Evolutionary conservation across 2,797 vertebrate species (phyloP).

Genomic region (Periophthalmus magnuspinnatus): DNA sequence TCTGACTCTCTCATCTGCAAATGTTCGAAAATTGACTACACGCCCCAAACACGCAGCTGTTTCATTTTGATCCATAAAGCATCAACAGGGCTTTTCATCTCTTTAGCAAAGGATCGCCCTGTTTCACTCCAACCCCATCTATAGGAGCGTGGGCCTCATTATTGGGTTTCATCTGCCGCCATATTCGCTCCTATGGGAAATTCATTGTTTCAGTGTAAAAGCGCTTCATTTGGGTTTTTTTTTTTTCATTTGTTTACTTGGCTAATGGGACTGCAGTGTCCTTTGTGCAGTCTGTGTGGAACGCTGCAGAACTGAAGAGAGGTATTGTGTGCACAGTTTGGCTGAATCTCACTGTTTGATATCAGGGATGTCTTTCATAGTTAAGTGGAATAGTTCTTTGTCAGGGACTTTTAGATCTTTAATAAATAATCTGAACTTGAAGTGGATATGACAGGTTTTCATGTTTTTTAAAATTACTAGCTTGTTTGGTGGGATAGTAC

Average conservation of each 20-base stretch:
- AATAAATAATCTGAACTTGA: conserved; percentile 71
- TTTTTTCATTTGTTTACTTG: conserved; percentile 75
- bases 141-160: conserved; percentile 59
- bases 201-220: conserved; percentile 72
- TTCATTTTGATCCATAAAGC: conserved; percentile 59
- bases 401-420: conserved; percentile 78
- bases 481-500: too few species aligned
- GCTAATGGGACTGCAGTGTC: conserved; percentile 68
- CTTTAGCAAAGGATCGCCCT: conserved; percentile 38
- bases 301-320: conserved; percentile 70
- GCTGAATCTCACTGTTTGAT: conserved; percentile 68
- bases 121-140: conserved; percentile 57
- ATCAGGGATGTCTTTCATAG: conserved; percentile 67
- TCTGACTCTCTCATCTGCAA: conserved; percentile 22
- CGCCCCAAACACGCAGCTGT: conserved; percentile 46
- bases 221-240: conserved; percentile 68
- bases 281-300: conserved; percentile 69
- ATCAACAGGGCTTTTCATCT: conserved; percentile 49
- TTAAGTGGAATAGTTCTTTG: conserved; percentile 73
- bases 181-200: conserved; percentile 70
- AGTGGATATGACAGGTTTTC: too few species aligned
- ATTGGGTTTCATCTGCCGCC: conserved; percentile 65
- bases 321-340: conserved; percentile 54
- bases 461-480: too few species aligned
- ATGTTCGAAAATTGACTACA: conserved; percentile 37